Conservation (phyloP, 1,140 invertebrate species). For the Ceratina japonica region DNA sequence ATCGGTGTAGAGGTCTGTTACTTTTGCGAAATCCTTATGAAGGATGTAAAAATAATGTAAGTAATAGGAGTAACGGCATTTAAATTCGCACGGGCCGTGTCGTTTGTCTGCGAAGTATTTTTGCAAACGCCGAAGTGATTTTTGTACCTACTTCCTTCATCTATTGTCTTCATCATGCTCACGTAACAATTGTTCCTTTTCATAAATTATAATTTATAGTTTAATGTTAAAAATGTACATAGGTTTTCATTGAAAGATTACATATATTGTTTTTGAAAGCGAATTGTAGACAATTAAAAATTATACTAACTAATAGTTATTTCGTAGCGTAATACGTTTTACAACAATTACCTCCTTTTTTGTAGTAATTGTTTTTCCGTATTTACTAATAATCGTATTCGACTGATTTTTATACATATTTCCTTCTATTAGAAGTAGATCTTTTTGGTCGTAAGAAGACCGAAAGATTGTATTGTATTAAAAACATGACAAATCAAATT, state of each 20-base stretch:
- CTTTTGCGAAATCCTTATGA: slow-evolving; percentile 70
- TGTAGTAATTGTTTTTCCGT: slow-evolving; percentile 5
- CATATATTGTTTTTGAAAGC: slow-evolving; percentile 8
- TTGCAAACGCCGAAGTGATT: slow-evolving; percentile 62
- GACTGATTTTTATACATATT: slow-evolving; percentile 30
- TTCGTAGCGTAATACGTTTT: slow-evolving; percentile 8
- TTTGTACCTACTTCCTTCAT: slow-evolving; percentile 63
- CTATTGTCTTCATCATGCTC: slow-evolving; percentile 48
- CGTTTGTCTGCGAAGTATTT: slow-evolving; percentile 58
- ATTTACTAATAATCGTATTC: slow-evolving; percentile 8
- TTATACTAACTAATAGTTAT: slow-evolving; percentile 17
- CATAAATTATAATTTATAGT: slow-evolving; percentile 48
- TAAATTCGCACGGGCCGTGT: slow-evolving; percentile 59
- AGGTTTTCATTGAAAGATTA: slow-evolving; percentile 14
- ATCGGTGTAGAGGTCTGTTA: slow-evolving; percentile 60
- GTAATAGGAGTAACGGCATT: slow-evolving; percentile 62
- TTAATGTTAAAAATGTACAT: slow-evolving; percentile 26
- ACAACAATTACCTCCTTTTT: slow-evolving; percentile 23
- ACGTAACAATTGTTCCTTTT: slow-evolving; percentile 36
- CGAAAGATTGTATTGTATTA: slow-evolving; percentile 11
- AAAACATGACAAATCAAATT: slow-evolving; percentile 16
- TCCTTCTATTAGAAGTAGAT: neutral
- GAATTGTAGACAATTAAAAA: neutral
- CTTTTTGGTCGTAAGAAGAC: slow-evolving; percentile 12
- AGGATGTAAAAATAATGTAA: slow-evolving; percentile 72